Conservation (phyloP, 2,113 vertebrate species). For the Nesospiza acunhae region DNA sequence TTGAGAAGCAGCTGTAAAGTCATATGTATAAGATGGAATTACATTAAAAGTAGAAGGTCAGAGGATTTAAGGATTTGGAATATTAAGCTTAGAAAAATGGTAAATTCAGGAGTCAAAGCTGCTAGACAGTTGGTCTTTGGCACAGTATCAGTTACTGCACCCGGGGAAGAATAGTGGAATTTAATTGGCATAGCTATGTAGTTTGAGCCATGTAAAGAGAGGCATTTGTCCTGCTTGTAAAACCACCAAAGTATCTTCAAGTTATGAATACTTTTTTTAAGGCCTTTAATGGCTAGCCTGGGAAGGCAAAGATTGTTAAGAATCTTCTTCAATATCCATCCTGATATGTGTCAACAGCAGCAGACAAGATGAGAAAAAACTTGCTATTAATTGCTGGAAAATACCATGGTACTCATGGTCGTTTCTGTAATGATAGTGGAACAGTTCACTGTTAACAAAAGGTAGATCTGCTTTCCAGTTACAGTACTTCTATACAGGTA, state of each 20-base stretch:
- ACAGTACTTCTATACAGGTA: neutral
- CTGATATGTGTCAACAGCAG: neutral
- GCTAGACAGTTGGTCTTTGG: neutral
- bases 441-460: neutral
- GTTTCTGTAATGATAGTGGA: neutral
- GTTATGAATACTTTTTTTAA: neutral
- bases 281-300: neutral
- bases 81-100: constrained; percentile 1
- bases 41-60: neutral
- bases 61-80: constrained; percentile 5
- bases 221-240: neutral
- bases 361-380: neutral
- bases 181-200: neutral
- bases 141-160: neutral
- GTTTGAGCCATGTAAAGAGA: neutral
- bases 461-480: neutral
- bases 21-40: neutral
- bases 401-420: neutral
- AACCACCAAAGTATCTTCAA: neutral
- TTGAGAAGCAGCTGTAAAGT: neutral
- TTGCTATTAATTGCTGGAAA: neutral
- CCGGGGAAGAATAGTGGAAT: neutral
- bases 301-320: neutral
- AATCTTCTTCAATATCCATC: neutral
- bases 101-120: neutral